A percentile compares a stretch with the other conserved stretches of the same genome.
Conservation (phyloP, 2,797 vertebrate genomes). For the Protosalanx chinensis region DNA sequence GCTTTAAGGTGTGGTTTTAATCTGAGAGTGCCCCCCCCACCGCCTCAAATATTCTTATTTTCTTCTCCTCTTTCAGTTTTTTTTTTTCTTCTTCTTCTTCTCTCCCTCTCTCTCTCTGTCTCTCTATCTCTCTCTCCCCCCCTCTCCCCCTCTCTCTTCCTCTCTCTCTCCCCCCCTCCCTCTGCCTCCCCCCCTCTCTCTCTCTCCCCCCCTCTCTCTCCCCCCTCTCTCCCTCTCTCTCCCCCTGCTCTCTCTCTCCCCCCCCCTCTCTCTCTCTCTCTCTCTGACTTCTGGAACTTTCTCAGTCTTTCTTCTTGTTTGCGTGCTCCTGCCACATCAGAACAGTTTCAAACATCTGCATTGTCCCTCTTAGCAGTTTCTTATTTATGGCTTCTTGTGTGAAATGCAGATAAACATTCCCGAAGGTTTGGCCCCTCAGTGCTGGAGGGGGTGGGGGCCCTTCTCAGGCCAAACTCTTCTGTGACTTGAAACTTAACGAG, state of each 20-base stretch:
- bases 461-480: conserved; percentile 35
- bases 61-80: too few relatives aligned
- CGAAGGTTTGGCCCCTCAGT: conserved; percentile 29
- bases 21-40: conserved; percentile 28
- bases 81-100: too few relatives aligned
- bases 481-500: conserved; percentile 40
- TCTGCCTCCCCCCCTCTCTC: too few relatives aligned
- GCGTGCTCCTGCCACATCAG: conserved; percentile 30
- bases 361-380: conserved; percentile 23
- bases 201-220: too few relatives aligned
- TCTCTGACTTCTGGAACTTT: conserved; percentile 37
- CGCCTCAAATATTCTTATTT: conserved; percentile 48
- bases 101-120: too few relatives aligned
- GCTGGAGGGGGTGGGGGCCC: conserved; percentile 23
- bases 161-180: too few relatives aligned
- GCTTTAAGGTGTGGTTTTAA: conserved; percentile 66
- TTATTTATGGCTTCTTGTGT: conserved; percentile 29
- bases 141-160: too few relatives aligned
- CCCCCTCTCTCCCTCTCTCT: too few relatives aligned
- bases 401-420: conserved; percentile 62
- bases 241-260: too few relatives aligned
- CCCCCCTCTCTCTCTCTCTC: background rate
- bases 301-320: conserved; percentile 26
- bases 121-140: too few relatives aligned
- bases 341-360: conserved; percentile 33